These are phyloP conservation scores for Podabrus alpinus DNA, from an alignment of 2,888 invertebrate species.

Conservation along the genomic window DNA sequence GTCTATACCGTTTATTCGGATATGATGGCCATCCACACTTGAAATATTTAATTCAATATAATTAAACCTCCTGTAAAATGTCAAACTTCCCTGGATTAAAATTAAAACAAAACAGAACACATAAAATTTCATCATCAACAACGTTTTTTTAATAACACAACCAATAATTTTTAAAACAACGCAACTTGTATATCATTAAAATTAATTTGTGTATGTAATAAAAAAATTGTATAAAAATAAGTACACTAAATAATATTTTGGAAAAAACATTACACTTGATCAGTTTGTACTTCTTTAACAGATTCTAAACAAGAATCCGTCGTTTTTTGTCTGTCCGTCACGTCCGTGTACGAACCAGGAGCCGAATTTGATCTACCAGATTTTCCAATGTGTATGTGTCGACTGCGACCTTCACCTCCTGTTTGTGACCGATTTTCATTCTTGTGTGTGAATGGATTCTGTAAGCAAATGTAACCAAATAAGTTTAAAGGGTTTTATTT, in stretches of 20 bases:
- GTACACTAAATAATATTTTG: neutral
- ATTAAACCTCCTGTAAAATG: neutral
- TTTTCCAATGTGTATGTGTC: constrained; percentile 51
- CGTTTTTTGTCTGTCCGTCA: constrained; percentile 45
- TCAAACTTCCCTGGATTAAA: neutral
- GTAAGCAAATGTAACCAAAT: constrained; percentile 33
- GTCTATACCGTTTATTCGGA: too few species aligned
- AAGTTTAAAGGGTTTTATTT: neutral
- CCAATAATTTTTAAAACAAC: neutral
- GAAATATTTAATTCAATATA: neutral
- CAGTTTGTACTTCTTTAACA: constrained; percentile 44
- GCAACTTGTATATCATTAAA: neutral
- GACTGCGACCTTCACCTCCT: constrained; percentile 41
- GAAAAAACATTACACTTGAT: neutral
- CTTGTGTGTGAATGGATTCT: constrained; percentile 64
- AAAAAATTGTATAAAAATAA: constrained; percentile 1
- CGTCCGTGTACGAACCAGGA: constrained; percentile 66
- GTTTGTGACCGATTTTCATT: constrained; percentile 39
- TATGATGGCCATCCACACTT: neutral
- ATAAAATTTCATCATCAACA: neutral
- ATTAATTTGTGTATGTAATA: neutral
- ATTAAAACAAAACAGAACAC: neutral
- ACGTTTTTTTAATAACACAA: neutral
- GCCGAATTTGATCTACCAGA: constrained; percentile 77
- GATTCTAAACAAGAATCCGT: constrained; percentile 44